Conservation (phyloP, 2,113 vertebrate species). For the Poicephalus gulielmi region DNA sequence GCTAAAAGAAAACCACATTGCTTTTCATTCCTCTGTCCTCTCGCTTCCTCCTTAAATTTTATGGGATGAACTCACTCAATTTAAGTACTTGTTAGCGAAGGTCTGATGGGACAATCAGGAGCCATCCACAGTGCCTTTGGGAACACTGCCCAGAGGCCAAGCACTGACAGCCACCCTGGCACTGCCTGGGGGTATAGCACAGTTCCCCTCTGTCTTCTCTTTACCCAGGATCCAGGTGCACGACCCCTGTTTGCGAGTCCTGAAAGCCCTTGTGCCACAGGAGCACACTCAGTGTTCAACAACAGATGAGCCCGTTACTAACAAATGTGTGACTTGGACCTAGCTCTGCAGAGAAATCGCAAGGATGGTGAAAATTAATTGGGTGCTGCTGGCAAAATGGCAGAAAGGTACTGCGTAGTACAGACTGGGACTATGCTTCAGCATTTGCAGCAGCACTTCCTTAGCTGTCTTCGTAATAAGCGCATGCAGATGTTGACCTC, state of each 20-base stretch:
- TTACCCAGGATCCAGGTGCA: background rate
- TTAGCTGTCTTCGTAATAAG: background rate
- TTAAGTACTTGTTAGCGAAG: slow-evolving; percentile 33
- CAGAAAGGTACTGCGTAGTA: background rate
- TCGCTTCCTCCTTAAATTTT: slow-evolving; percentile 55
- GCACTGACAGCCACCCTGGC: background rate
- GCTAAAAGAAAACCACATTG: slow-evolving; percentile 55
- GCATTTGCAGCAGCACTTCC: background rate
- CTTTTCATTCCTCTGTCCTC: slow-evolving; percentile 20
- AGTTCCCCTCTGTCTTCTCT: background rate
- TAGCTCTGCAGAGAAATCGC: background rate
- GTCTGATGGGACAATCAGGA: background rate
- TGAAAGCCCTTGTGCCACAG: rapidly evolving
- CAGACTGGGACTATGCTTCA: background rate
- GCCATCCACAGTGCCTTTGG: background rate
- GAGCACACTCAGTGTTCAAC: background rate
- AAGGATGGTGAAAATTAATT: background rate
- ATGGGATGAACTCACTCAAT: slow-evolving; percentile 8
- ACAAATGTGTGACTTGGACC: background rate
- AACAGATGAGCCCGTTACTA: background rate
- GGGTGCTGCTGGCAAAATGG: background rate
- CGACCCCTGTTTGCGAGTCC: rapidly evolving
- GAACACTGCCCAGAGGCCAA: background rate
- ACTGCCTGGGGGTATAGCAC: background rate
- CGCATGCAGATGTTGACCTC: background rate